Evolutionary conservation across 2,797 vertebrate species (phyloP), one percentile per base, ranked within the genome.

Genomic region (Chrysocyon brachyurus): DNA sequence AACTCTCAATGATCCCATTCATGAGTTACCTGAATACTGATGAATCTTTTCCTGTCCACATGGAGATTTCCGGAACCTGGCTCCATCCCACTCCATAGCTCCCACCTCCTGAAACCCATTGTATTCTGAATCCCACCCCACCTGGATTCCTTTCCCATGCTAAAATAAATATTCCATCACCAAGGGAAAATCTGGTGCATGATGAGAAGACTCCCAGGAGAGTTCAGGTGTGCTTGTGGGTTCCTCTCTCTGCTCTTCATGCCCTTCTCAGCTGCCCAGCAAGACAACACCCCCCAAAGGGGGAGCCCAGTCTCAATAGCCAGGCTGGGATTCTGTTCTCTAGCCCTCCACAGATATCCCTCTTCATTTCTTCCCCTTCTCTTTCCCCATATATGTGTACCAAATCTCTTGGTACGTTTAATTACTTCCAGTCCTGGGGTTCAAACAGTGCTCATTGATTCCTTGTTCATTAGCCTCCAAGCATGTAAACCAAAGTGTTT

Each of bases 331-430:
- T 24, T 14, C 64, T 46, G 36, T 68, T 54, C 66, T 56, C 52
- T 7, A 40, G 31, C 21, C 15, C 49, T 91, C 40, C 49, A 11
- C 31, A 9, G 8, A 64, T 16, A 72, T 24, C 6, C 21, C 73
- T 66, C 36, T 26, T 91, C 68, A 73, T 96, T 73, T 72, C 66
- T 75, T 66, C 31, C 56, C 87, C 86, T 94, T 91, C 89, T 87
- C 54, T 89, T 57, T 82, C 15, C 56, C 68, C 46, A 88, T 31
- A 52, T 49, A 22, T 77, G 11, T 68, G 52, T 72, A 61, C 12
- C 40, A 52, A 28, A 52, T 77, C 70, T 70, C 64, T 79, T 26
- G 15, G 16, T 52, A 88, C 46, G 26, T 89, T 87, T 70, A 49
- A 66, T 72, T 64, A 21, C 31, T 72, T 85, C 28, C 21, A 6